A percentile compares a stretch with the other conserved stretches of the same genome.
Conservation (phyloP, 2,797 vertebrate genomes). For the Furcifer pardalis region DNA sequence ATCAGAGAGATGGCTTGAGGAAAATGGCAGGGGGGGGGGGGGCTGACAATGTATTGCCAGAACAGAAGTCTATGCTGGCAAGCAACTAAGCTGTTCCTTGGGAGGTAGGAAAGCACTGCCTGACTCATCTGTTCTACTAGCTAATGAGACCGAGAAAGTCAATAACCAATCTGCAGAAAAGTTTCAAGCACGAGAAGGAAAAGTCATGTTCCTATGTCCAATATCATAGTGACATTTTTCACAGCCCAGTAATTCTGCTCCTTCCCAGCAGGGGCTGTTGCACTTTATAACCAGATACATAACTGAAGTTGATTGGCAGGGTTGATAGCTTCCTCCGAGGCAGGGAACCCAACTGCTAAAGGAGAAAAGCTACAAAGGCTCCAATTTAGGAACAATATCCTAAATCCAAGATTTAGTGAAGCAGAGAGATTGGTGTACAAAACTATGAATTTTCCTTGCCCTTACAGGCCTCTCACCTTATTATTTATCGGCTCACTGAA, state of each 20-base stretch:
- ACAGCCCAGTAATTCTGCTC: background rate
- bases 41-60: constrained; percentile 1
- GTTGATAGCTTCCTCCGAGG: background rate
- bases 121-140: constrained; percentile 34
- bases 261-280: background rate
- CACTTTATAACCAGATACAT: background rate
- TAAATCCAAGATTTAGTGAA: background rate
- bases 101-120: constrained; percentile 29
- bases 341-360: background rate
- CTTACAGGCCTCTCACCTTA: background rate
- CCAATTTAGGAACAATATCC: background rate
- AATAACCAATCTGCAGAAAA: constrained; percentile 18
- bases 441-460: background rate
- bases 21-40: background rate
- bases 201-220: background rate
- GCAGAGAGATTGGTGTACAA: background rate
- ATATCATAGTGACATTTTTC: background rate
- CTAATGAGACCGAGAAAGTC: constrained; percentile 18
- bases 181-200: constrained; percentile 6
- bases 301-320: fast-evolving
- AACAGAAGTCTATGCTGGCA: constrained; percentile 30
- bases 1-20: background rate
- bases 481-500: background rate
- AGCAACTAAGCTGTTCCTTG: background rate
- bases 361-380: constrained; percentile 28